Conservation (phyloP, 2,888 invertebrate genomes). For the Empis livida region DNA sequence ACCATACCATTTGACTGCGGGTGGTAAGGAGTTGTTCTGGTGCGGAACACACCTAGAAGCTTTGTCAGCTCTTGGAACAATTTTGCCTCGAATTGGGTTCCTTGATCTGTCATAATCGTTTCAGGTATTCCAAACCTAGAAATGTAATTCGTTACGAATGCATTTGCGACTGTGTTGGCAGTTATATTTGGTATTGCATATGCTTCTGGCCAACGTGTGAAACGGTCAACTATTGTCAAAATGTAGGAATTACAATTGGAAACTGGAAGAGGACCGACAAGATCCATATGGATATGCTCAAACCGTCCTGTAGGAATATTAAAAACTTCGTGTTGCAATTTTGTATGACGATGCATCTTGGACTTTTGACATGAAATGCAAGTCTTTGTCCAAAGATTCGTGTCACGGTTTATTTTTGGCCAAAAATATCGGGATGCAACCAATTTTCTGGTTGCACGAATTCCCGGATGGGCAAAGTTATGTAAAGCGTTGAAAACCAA, state of each 20-base stretch:
- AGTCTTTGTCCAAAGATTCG: background rate
- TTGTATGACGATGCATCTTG: background rate
- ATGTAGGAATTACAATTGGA: background rate
- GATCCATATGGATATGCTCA: background rate
- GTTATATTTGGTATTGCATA: background rate
- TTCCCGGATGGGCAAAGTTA: background rate
- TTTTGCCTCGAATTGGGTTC: slow-evolving; percentile 3
- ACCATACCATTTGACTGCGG: slow-evolving; percentile 5
- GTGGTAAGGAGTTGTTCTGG: slow-evolving; percentile 4
- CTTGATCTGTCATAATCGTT: slow-evolving; percentile 2
- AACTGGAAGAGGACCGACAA: background rate
- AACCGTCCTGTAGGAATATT: background rate
- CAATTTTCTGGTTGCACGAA: slow-evolving; percentile 7
- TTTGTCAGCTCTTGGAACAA: slow-evolving; percentile 1
- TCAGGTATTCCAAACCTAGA: too few species aligned
- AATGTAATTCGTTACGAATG: too few species aligned
- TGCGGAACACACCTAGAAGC: slow-evolving; percentile 2
- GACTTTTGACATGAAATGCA: background rate
- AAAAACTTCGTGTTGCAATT: background rate
- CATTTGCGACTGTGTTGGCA: background rate
- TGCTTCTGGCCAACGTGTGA: slow-evolving; percentile 2
- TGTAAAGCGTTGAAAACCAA: background rate
- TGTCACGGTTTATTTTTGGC: background rate
- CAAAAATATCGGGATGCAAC: slow-evolving; percentile 7
- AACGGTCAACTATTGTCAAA: background rate